These are phyloP conservation scores for Cydia amplana DNA, from an alignment of 1,140 invertebrate species.

Conservation along the genomic window DNA sequence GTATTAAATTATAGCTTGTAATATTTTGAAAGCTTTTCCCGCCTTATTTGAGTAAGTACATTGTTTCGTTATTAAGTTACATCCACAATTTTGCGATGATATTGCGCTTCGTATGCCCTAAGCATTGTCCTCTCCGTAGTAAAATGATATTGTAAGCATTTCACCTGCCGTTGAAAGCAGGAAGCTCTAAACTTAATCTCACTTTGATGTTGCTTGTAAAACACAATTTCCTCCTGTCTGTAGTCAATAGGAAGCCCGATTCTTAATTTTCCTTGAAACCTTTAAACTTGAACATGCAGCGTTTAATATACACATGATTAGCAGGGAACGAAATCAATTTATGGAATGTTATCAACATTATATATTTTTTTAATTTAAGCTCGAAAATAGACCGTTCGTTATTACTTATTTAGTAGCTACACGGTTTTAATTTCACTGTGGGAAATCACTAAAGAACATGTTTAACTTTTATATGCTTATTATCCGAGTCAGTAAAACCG, in stretches of 20 bases:
- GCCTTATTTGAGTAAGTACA: constrained; percentile 25
- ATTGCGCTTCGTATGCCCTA: not conserved
- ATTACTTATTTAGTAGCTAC: not conserved
- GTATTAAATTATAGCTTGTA: constrained; percentile 6
- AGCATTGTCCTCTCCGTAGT: constrained; percentile 19
- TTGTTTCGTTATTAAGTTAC: constrained; percentile 30
- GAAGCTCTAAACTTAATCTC: constrained; percentile 23
- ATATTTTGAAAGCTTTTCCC: constrained; percentile 21
- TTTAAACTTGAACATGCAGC: constrained; percentile 13
- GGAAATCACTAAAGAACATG: too few relatives aligned
- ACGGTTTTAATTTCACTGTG: not conserved
- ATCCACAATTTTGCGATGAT: constrained; percentile 22
- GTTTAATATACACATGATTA: not conserved
- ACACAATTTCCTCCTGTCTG: constrained; percentile 30
- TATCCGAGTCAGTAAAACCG: too few relatives aligned
- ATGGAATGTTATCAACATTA: not conserved
- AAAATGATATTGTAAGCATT: constrained; percentile 18
- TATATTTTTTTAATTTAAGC: not conserved
- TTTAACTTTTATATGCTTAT: too few relatives aligned
- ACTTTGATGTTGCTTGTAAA: constrained; percentile 29
- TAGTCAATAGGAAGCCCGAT: constrained; percentile 4
- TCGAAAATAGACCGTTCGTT: not conserved
- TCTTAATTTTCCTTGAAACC: not conserved
- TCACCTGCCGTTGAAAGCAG: constrained; percentile 27
- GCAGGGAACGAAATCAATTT: not conserved